Percentiles rank a stretch among this genome's conserved stretches.
phyloP scores from a whole-genome alignment of 64 coral and sea anemone genomes.

The Stichodactyla helianthus region DNA sequence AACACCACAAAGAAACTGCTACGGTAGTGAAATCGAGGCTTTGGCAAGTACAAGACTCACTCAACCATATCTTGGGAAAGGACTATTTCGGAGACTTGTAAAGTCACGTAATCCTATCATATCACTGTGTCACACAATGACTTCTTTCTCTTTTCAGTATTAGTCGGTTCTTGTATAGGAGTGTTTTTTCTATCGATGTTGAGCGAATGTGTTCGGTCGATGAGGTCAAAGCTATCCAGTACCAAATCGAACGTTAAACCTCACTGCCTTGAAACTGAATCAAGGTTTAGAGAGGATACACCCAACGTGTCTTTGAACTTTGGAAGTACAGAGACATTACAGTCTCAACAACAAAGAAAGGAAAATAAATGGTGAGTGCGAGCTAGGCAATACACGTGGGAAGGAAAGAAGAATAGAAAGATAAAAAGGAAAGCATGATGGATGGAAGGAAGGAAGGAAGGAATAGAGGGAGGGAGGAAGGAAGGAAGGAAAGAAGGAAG shows the following conservation, averaged over 20 bases:
- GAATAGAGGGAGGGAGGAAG: not conserved
- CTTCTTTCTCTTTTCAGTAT: conserved; percentile 22
- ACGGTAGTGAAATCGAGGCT: no score
- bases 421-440: no score
- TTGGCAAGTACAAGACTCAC: no score
- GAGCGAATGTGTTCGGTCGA: conserved; percentile 38
- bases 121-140: not conserved
- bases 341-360: not conserved
- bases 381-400: not conserved
- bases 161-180: conserved; percentile 50
- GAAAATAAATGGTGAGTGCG: no score
- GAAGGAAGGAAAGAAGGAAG: not conserved
- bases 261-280: not conserved
- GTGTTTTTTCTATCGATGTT: conserved; percentile 37
- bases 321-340: not conserved
- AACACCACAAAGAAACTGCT: no score
- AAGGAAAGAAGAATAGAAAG: not conserved
- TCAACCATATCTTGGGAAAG: no score
- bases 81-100: not conserved
- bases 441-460: no score
- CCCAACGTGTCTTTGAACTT: not conserved
- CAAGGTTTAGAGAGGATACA: not conserved
- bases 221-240: conserved; percentile 18
- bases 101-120: not conserved
- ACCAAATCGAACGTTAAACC: not conserved